phyloP scores from a whole-genome alignment of 2,888 invertebrate species.

The Cataglyphis rosenhaueri region DNA sequence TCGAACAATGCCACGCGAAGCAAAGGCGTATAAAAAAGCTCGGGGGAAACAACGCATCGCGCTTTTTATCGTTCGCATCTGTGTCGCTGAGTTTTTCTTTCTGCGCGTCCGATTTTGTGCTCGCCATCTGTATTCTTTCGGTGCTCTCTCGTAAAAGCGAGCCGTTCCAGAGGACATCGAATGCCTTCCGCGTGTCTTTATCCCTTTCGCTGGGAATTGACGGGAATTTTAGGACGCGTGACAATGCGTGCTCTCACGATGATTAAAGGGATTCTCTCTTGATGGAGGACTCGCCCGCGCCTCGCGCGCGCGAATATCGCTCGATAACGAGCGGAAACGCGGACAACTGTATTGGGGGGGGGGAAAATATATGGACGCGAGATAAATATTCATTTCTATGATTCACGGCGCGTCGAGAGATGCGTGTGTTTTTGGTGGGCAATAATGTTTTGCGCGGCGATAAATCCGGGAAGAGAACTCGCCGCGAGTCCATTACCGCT shows the following conservation, averaged over 20 bases:
- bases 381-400: constrained; percentile 34
- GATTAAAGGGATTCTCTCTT: constrained; percentile 24
- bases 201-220: not conserved
- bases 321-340: not conserved
- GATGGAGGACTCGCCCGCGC: not conserved
- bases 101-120: not conserved
- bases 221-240: constrained; percentile 28
- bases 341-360: not conserved
- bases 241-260: constrained; percentile 15
- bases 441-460: constrained; percentile 49
- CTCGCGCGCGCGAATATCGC: not conserved
- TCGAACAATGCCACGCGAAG: constrained; percentile 33
- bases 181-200: not conserved
- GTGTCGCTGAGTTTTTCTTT: constrained; percentile 26
- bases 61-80: constrained; percentile 23
- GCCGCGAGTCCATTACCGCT: constrained; percentile 43
- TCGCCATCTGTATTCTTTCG: constrained; percentile 11
- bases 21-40: constrained; percentile 14
- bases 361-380: not conserved
- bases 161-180: not conserved
- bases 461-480: constrained; percentile 62
- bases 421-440: constrained; percentile 25
- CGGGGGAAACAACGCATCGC: constrained; percentile 5
- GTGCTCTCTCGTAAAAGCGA: constrained; percentile 5
- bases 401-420: constrained; percentile 43